These are phyloP conservation scores for Nezara viridula DNA, from an alignment of 2,888 invertebrate genomes.

Conservation along the genomic window DNA sequence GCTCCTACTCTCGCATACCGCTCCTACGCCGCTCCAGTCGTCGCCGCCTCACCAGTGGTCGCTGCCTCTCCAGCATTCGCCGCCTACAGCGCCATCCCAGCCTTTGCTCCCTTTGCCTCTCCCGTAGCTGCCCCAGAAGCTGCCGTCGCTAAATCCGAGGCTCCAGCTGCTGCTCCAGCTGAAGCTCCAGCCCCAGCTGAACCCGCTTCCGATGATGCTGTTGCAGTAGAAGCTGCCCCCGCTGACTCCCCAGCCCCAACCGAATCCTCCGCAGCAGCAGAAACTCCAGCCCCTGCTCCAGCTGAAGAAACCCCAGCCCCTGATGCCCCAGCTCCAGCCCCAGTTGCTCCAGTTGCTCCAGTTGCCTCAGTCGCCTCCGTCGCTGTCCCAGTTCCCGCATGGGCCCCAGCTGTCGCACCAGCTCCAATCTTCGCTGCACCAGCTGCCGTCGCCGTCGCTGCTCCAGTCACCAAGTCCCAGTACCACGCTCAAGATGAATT, in stretches of 20 bases:
- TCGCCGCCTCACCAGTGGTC: neutral
- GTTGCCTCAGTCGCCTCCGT: neutral
- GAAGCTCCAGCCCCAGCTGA: neutral
- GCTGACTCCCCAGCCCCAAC: neutral
- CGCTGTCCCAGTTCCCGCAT: slow-evolving; percentile 10
- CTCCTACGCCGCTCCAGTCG: neutral
- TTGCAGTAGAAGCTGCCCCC: neutral
- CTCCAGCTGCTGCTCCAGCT: neutral
- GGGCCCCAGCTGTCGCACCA: slow-evolving; percentile 55
- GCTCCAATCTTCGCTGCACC: slow-evolving; percentile 54
- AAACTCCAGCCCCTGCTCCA: neutral
- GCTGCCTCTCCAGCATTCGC: neutral
- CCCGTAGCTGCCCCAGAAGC: neutral
- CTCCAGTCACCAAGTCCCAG: slow-evolving; percentile 68
- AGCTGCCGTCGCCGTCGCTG: slow-evolving; percentile 65
- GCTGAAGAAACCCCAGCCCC: neutral
- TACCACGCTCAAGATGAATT: slow-evolving; percentile 70
- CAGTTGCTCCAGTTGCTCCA: neutral
- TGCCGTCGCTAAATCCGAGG: neutral
- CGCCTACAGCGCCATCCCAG: neutral
- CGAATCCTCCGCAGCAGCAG: neutral
- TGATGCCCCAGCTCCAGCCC: neutral
- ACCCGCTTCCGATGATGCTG: neutral
- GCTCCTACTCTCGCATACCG: neutral
- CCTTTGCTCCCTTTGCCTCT: neutral